Conservation (phyloP, 2,888 invertebrate genomes). For the Dicroscelio sp. region DNA sequence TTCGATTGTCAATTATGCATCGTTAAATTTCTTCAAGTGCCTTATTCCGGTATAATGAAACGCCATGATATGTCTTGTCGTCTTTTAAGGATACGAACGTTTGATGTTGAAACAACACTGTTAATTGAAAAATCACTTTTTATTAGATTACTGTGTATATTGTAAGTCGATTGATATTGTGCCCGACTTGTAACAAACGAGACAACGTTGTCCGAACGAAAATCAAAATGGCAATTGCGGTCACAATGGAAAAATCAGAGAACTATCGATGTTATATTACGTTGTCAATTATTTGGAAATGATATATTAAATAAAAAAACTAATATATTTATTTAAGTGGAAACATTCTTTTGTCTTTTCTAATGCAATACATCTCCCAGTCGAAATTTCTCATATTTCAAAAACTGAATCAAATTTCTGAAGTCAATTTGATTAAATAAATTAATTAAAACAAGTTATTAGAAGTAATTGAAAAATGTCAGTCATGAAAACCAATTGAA, state of each 20-base stretch:
- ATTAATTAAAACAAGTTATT: too few relatives aligned
- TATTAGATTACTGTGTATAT: conserved; percentile 53
- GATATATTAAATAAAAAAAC: conserved; percentile 89
- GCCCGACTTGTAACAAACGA: conserved; percentile 35
- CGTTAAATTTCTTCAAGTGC: conserved; percentile 72
- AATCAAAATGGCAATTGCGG: conserved; percentile 9
- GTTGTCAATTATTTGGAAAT: conserved; percentile 87
- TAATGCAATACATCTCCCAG: too few relatives aligned
- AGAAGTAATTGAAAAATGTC: too few relatives aligned
- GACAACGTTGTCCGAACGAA: background rate
- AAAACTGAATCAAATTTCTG: too few relatives aligned
- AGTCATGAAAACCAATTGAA: too few relatives aligned
- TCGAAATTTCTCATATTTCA: too few relatives aligned
- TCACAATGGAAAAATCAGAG: conserved; percentile 70
- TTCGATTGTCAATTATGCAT: conserved; percentile 61
- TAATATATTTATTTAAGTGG: conserved; percentile 90
- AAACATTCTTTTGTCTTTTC: conserved; percentile 14
- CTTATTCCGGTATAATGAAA: conserved; percentile 67
- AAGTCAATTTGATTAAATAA: too few relatives aligned
- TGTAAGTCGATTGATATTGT: conserved; percentile 45
- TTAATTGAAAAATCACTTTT: conserved; percentile 60
- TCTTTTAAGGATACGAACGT: conserved; percentile 55
- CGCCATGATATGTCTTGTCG: conserved; percentile 59
- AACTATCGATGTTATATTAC: conserved; percentile 83
- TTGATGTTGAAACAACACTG: conserved; percentile 67